These are phyloP conservation scores for Hermaeophaga mercurialis DNA, from an alignment of 2,888 invertebrate species.

Conservation along the genomic window DNA sequence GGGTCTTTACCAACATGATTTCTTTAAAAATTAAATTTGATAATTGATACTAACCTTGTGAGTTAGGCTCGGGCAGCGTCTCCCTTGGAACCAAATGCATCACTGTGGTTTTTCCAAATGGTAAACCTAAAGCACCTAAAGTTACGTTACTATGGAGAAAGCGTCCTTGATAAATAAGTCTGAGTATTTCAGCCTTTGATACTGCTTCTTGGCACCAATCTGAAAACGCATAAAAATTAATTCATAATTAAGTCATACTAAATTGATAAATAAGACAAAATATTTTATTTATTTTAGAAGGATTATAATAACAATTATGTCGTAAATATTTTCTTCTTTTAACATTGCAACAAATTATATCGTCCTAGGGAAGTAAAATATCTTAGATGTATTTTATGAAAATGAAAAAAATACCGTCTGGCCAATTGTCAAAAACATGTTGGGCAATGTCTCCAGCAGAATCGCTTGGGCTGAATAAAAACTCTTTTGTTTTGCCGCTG, in stretches of 20 bases:
- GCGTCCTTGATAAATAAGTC: conserved; percentile 99
- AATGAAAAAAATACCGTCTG: conserved; percentile 75
- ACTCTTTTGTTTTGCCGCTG: conserved; percentile 99
- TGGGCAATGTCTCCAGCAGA: conserved; percentile 99
- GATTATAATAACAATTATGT: too few relatives aligned
- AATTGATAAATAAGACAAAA: too few relatives aligned
- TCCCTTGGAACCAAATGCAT: conserved; percentile 99
- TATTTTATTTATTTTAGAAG: too few relatives aligned
- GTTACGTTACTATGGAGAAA: conserved; percentile 99
- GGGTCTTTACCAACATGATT: too few relatives aligned
- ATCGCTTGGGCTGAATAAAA: conserved; percentile 94
- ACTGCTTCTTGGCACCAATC: conserved; percentile 98
- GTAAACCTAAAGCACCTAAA: conserved; percentile 94
- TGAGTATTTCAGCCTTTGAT: conserved; percentile 94
- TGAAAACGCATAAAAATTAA: conserved; percentile 59
- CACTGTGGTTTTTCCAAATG: conserved; percentile 97
- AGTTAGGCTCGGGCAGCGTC: conserved; percentile 98
- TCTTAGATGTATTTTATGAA: too few relatives aligned
- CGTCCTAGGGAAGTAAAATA: too few relatives aligned
- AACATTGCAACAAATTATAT: too few relatives aligned
- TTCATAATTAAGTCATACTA: not conserved
- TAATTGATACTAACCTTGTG: conserved; percentile 71
- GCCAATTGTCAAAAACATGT: conserved; percentile 99
- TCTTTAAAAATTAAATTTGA: too few relatives aligned
- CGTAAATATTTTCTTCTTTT: too few relatives aligned